Evolutionary conservation across 2,797 vertebrate genomes (phyloP), one percentile per base, ranked within the genome.

Genomic region (Chiroxiphia lanceolata): DNA sequence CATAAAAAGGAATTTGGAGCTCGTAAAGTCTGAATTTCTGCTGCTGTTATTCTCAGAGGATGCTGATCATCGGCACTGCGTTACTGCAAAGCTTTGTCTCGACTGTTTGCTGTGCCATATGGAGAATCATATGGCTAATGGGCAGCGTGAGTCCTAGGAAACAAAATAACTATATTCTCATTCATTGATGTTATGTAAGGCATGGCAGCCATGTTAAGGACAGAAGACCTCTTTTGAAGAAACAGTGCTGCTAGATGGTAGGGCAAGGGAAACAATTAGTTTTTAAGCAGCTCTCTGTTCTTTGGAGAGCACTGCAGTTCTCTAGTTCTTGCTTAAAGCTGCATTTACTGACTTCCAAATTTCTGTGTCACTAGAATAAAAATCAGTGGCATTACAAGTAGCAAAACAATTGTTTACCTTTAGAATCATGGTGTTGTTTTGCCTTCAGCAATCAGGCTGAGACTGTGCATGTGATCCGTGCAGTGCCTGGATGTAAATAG

Each of bases 161-260:
- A 48, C 56, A 77, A 85, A 93, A 91, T 69, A 93, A 86, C 54
- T 48, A 44, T 44, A 36, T 82, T 85, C 85, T 90, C 93, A 89
- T 95, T 95, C 89, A 79, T 53, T 71, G 87, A 3, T 51, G 89
- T 97, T 97, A 96, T 86, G 82, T 96, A 96, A 97, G 95, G 80
- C 94, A 91, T 80, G 94, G 95, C 93, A 96, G 96, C 96, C 96
- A 97, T 97, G 88, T 96, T 97, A 95, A 82, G 56, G 91, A 84
- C 76, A 68, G 90, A 72, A 93, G 71, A 89, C 88, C 87, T 92
- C 89, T 95, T 94, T 90, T 87, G 93, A 95, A 96, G 94, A 91
- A 96, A 91, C 63, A 8, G 42, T 79, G 36, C 91, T 96, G 74
- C 61, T 91, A 38, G 89, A 68, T 17, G 6, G 50, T 36, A 69